Base-by-base conservation (phyloP, 2,113 vertebrate species). In the Onychorhynchus coronatus region DNA sequence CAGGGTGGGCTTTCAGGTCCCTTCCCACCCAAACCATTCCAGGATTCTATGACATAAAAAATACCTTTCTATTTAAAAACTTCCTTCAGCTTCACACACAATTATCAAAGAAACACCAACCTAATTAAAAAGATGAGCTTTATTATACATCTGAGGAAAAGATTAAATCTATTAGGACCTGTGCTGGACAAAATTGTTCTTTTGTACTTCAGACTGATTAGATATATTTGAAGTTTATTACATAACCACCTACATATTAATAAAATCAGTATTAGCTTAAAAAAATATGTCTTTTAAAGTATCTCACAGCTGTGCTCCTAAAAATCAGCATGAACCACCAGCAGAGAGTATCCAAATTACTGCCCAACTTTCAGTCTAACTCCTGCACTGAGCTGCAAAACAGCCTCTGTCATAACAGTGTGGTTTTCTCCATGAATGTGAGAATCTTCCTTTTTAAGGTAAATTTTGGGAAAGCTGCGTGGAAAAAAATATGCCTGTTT, bases 1-100 rank as follows among this genome's bases (percentile, higher is more conserved):
- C 1, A 0, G 15, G 52, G 10, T 53, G 39, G 0, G 23, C 0
- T 67, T 46, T 53, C 7, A 18, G 7, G 7, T 18, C 21, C 11
- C 39, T 35, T 55, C 30, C 14, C 1, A 31, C 3, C 14, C 8
- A 83, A 62, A 4, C 24, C 47, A 55, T 46, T 39, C 61, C 23
- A 59, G 14, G 28, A 50, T 8, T 42, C 10, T 7, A 7, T 27
- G 17, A 70, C 15, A 63, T 6, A 35, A 76, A 76, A 87, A 77
- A 27, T 1, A 24, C 8, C 6, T 73, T 20, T 9, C 37, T 59
- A 22, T 50, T 73, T 55, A 76, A 44, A 46, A 33, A 52, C 61
- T 18, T 35, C 47, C 39, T 86, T 53, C 35, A 58, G 42, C n/a
- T 89, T 59, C 86, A 68, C 18, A n/a, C 6, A 67, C 18, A 72